Conservation (phyloP, 2,797 vertebrate genomes). For the Girardinus metallicus region DNA sequence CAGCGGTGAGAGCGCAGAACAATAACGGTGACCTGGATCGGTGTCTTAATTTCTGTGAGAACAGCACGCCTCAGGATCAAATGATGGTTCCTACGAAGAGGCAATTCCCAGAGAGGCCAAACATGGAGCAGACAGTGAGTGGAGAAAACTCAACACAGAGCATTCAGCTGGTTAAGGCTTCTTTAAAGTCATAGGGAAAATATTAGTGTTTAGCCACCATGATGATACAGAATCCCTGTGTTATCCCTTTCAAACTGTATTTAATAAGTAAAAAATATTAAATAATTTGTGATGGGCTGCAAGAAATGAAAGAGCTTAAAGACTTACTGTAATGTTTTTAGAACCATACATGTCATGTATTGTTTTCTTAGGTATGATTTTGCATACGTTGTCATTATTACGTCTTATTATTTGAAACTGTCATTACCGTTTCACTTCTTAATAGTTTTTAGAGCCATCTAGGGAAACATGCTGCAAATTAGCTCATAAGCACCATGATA, state of each 20-base stretch:
- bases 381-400: too few species aligned
- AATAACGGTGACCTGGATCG: not conserved
- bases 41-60: constrained; percentile 2
- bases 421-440: too few species aligned
- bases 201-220: not conserved
- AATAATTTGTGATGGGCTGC: not conserved
- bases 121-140: not conserved
- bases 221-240: not conserved
- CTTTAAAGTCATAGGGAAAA: not conserved
- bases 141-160: not conserved
- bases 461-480: too few species aligned
- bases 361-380: too few species aligned
- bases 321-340: not conserved
- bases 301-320: not conserved
- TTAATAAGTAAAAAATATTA: not conserved
- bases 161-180: not conserved
- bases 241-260: not conserved
- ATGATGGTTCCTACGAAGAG: not conserved
- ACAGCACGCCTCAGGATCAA: not conserved
- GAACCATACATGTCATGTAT: too few species aligned
- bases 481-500: too few species aligned
- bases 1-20: constrained; percentile 39
- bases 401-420: too few species aligned
- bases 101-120: not conserved
- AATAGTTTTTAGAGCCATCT: too few species aligned